Percentiles rank a stretch among this genome's conserved stretches.
Evolutionary conservation across 2,113 vertebrate genomes (phyloP).

Genomic region (Clarias magur): DNA sequence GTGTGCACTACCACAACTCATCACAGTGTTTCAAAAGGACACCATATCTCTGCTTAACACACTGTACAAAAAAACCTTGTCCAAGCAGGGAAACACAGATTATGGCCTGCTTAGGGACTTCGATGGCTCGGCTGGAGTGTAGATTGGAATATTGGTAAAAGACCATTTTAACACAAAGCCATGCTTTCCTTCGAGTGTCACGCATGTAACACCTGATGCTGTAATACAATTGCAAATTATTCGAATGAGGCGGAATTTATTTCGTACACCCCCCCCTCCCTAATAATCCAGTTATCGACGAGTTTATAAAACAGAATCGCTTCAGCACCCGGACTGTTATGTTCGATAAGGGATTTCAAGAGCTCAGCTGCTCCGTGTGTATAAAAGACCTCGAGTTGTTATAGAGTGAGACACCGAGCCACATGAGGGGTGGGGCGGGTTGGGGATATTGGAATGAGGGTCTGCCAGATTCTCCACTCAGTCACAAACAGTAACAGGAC

Average conservation of each 20-base stretch:
- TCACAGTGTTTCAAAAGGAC: not conserved
- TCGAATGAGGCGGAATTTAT: slow-evolving; percentile 23
- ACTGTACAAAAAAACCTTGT: slow-evolving; percentile 15
- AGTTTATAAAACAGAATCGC: slow-evolving; percentile 23
- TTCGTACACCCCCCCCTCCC: not conserved
- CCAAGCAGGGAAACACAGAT: not conserved
- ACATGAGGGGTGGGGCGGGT: not conserved
- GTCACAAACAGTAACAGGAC: slow-evolving; percentile 25
- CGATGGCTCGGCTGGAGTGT: not conserved
- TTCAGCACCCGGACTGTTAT: slow-evolving; percentile 4
- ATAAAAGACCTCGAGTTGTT: slow-evolving; percentile 25
- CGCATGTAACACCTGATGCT: not conserved
- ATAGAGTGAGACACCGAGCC: not conserved
- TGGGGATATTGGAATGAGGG: not conserved
- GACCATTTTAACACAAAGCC: slow-evolving; percentile 9
- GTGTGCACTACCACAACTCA: not conserved
- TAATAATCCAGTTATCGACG: slow-evolving; percentile 19
- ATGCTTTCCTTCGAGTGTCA: slow-evolving; percentile 8
- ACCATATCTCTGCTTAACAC: slow-evolving; percentile 24
- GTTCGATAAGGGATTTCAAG: slow-evolving; percentile 16
- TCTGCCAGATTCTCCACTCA: not conserved
- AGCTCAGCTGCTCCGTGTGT: slow-evolving; percentile 16
- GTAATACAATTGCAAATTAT: slow-evolving; percentile 26
- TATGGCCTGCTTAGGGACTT: not conserved
- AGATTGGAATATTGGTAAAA: not conserved